Conservation (phyloP, 2,113 vertebrate genomes). For the Myotis davidii region DNA sequence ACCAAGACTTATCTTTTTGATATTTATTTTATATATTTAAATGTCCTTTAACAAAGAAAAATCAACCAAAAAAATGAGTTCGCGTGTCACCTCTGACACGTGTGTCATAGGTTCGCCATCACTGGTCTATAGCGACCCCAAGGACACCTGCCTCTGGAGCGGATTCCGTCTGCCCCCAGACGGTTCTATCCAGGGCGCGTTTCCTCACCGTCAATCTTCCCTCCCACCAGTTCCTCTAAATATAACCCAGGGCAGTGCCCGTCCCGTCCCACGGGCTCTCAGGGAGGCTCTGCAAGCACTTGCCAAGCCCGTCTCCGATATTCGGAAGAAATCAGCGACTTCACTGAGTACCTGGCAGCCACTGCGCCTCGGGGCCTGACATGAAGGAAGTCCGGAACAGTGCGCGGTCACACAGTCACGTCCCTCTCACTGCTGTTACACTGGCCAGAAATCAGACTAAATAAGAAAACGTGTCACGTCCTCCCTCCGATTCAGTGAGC, state of each 20-base stretch:
- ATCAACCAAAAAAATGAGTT: too few relatives aligned
- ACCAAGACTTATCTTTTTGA: too few relatives aligned
- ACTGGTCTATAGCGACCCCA: background rate
- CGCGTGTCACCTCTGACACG: too few relatives aligned
- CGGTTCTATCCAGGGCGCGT: background rate
- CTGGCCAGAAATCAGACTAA: background rate
- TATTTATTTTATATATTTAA: too few relatives aligned
- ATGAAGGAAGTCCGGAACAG: background rate
- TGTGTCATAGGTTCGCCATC: too few relatives aligned
- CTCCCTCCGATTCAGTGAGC: background rate
- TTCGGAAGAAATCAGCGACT: conserved; percentile 6
- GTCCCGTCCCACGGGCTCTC: background rate
- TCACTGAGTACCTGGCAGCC: background rate
- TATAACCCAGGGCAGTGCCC: background rate
- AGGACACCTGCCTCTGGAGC: background rate
- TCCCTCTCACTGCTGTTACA: background rate
- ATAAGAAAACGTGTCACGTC: background rate
- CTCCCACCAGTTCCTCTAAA: background rate
- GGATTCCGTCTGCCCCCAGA: background rate
- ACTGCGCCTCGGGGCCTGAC: background rate
- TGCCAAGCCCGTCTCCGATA: background rate
- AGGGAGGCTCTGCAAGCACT: background rate
- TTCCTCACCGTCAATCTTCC: background rate
- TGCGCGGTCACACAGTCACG: background rate
- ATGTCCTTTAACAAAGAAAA: too few relatives aligned